Evolutionary conservation across 2,797 vertebrate species (phyloP), one percentile per base, ranked within the genome.

Genomic region (Poeciliopsis presidionis): DNA sequence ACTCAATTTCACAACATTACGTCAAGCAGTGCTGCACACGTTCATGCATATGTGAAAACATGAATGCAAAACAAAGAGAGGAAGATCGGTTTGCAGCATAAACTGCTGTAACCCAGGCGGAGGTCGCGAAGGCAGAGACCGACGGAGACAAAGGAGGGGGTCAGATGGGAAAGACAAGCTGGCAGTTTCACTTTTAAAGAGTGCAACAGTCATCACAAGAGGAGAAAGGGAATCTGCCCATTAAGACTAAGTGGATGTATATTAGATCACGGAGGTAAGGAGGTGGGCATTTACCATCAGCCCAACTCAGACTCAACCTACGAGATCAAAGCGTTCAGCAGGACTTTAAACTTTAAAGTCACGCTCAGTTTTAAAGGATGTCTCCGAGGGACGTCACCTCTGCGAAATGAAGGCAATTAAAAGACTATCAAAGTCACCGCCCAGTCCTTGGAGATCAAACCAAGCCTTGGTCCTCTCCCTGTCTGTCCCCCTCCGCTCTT

Each of bases 241-340:
- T 95, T 95, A 96, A 94, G 91, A 91, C 91, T 94, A 95, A 96
- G 94, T 95, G 94, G 91, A 91, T 88, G 90, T 93, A 93, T 95
- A 95, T 95, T 95, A 95, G 93, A 95, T 95, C 93, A 95, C 76
- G 84, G 92, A 94, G 92, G 92, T 94, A 94, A 93, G 91, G 91
- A 94, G 93, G 92, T 93, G 92, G 87, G 88, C 91, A 92, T 94
- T 94, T 93, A 94, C 93, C 92, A 94, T 93, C 90, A 94, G 89
- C 79, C 81, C 85, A 47, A 82, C 82, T 88, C 86, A 83, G 90
- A 91, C 87, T 90, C 90, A 92, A 87, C 86, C 90, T 86, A 84
- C 14, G 39, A 70, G 67, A 45, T 14, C 25, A 28, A 70, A 28
- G 39, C 41, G 12, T 70, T 45, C 4, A 28, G 25, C 12, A 5